These are phyloP conservation scores for Pandion haliaetus DNA, from an alignment of 2,113 vertebrate species.

Conservation along the genomic window DNA sequence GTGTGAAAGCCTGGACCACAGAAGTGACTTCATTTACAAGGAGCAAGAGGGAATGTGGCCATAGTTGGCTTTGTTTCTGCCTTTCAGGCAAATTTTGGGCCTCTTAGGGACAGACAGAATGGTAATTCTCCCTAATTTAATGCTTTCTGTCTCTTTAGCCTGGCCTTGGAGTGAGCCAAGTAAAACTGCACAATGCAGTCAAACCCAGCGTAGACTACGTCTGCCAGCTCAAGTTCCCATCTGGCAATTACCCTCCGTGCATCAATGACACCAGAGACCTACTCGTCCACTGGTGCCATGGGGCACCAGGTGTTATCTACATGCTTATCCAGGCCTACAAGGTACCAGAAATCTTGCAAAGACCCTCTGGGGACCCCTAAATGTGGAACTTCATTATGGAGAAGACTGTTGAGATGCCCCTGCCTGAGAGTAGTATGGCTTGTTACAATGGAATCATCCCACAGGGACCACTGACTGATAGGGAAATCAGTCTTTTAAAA, in stretches of 20 bases:
- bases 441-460: neutral
- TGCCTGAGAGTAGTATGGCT: neutral
- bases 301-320: constrained; percentile 90
- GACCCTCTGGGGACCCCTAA: neutral
- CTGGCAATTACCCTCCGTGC: constrained; percentile 92
- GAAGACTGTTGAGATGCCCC: neutral
- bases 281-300: constrained; percentile 96
- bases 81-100: neutral
- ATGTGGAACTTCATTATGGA: neutral
- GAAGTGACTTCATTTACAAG: neutral
- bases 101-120: neutral
- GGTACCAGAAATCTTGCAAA: constrained; percentile 66
- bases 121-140: neutral
- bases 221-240: constrained; percentile 85
- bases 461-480: neutral
- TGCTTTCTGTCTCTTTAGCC: constrained; percentile 50
- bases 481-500: neutral
- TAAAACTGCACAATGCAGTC: constrained; percentile 78
- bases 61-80: neutral
- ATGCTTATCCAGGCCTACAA: constrained; percentile 94
- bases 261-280: constrained; percentile 87
- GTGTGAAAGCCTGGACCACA: neutral
- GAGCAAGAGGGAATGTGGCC: neutral
- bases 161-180: constrained; percentile 72
- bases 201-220: constrained; percentile 92